These are phyloP conservation scores for Nematostella vectensis DNA, from an alignment of 92 coral and sea anemone species.

Conservation along the genomic window DNA sequence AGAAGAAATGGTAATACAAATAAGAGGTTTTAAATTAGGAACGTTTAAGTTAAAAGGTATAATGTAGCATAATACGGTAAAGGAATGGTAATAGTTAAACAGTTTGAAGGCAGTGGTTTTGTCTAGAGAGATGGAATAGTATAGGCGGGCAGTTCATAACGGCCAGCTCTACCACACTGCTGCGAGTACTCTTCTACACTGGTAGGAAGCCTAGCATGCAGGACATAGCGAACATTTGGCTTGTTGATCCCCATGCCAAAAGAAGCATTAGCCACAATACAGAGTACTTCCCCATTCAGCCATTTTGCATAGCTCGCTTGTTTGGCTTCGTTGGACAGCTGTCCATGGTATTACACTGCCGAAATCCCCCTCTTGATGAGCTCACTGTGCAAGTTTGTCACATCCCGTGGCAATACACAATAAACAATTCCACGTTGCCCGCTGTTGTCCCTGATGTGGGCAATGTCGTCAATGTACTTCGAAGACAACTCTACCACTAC, in stretches of 20 bases:
- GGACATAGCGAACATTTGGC: slow-evolving; percentile 14
- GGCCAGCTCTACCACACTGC: slow-evolving; percentile 16
- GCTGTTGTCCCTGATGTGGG: background rate
- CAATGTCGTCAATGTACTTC: background rate
- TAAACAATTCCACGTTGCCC: background rate
- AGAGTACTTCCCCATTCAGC: slow-evolving; percentile 3
- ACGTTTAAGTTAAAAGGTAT: no score
- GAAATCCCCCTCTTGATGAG: background rate
- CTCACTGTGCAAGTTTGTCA: background rate
- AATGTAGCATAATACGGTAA: no score
- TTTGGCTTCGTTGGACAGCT: slow-evolving; percentile 7
- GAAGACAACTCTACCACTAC: background rate
- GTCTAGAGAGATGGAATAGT: slow-evolving; percentile 10
- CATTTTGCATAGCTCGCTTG: slow-evolving; percentile 1
- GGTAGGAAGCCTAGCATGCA: slow-evolving; percentile 12
- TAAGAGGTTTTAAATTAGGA: no score
- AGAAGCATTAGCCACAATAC: slow-evolving; percentile 11
- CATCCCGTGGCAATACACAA: background rate
- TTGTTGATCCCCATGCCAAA: slow-evolving; percentile 29
- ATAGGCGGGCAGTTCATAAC: slow-evolving; percentile 6
- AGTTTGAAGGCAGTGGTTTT: slow-evolving; percentile 12
- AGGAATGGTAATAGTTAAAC: slow-evolving; percentile 6
- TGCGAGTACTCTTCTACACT: slow-evolving; percentile 16
- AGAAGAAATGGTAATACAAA: no score
- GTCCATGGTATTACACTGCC: slow-evolving; percentile 8